Base-by-base conservation (phyloP, 2,888 invertebrate genomes). In the Lordiphosa andalusiaca region DNA sequence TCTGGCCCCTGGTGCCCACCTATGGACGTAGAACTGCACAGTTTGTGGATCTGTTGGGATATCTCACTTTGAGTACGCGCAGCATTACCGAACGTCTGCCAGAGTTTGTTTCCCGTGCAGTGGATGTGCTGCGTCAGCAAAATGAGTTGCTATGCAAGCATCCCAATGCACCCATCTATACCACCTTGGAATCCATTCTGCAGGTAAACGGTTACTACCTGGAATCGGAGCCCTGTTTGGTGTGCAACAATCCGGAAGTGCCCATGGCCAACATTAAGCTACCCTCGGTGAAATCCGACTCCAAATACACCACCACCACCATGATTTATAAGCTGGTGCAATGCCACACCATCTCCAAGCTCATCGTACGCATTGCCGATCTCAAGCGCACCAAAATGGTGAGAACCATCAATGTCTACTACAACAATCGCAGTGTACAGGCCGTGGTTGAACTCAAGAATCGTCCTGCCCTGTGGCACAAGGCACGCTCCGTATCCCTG, bases 351-450 rank as follows among this genome's bases (percentile, higher is more conserved):
- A 98, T 99, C 72, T 96, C 97, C 82, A 95, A 97, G 86, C 96
- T 99, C 73, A 95, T 95, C 36, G 92, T 99, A 39, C 93, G 98
- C 55, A 96, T 99, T 84, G 96, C 96, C 6, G 99, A 99, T 89
- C 92, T 99, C 69, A 99, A 99, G 89, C 93, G 98, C 62, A 96
- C 96, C 54, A 98, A 99, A 91, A 98, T 98, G 98, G 98, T 98
- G 54, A 93, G 97, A 64, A 95, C 96, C 1, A 95, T 99, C 85
- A 97, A 97, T 89, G 95, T 99, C 78, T 98, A 96, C 90, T 99
- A 99, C 91, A 98, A 98, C 89, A 98, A 98, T 89, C 93, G 98
- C 53, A 95, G 94, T 48, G 98, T 98, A 0, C 98, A 98, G 87
- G 98, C 98, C 0, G 98, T 98, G 3, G 98, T 99, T 19, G 99